Conservation (phyloP, 2,888 invertebrate species). For the Ennomos quercinarius region DNA sequence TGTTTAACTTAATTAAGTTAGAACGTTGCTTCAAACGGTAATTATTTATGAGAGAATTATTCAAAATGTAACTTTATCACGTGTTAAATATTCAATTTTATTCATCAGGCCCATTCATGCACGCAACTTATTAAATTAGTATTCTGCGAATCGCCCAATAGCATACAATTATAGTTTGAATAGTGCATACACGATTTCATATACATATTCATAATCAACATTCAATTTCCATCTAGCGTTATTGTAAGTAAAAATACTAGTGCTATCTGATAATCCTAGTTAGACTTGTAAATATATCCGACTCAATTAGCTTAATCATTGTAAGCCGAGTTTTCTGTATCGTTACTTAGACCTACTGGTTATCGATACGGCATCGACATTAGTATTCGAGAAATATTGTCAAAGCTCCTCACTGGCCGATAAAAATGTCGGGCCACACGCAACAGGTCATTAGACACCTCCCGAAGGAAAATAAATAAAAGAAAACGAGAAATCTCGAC, state of each 20-base stretch:
- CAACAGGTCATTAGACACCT: slow-evolving; percentile 84
- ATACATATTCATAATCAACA: slow-evolving; percentile 46
- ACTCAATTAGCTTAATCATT: slow-evolving; percentile 56
- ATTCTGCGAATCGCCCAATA: slow-evolving; percentile 34
- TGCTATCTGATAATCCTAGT: slow-evolving; percentile 31
- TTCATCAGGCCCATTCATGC: slow-evolving; percentile 43
- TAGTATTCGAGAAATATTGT: slow-evolving; percentile 82
- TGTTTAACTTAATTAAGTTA: slow-evolving; percentile 34
- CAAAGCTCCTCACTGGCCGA: slow-evolving; percentile 77
- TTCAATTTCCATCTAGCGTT: slow-evolving; percentile 41
- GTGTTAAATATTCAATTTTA: slow-evolving; percentile 50
- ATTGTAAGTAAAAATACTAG: slow-evolving; percentile 41
- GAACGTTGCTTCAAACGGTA: slow-evolving; percentile 34
- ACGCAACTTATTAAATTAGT: slow-evolving; percentile 38
- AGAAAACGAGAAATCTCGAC: slow-evolving; percentile 81
- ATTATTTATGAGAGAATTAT: slow-evolving; percentile 43
- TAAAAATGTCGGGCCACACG: slow-evolving; percentile 84
- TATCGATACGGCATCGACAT: slow-evolving; percentile 67
- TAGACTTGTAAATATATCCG: slow-evolving; percentile 52
- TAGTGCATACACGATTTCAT: slow-evolving; percentile 32
- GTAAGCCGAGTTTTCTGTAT: slow-evolving; percentile 12
- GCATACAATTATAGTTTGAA: slow-evolving; percentile 11
- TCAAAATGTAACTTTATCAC: slow-evolving; percentile 40
- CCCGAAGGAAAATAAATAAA: slow-evolving; percentile 82
- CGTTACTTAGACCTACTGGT: slow-evolving; percentile 37